phyloP scores from a whole-genome alignment of 2,888 invertebrate genomes.

The Stegana nigrithorax region DNA sequence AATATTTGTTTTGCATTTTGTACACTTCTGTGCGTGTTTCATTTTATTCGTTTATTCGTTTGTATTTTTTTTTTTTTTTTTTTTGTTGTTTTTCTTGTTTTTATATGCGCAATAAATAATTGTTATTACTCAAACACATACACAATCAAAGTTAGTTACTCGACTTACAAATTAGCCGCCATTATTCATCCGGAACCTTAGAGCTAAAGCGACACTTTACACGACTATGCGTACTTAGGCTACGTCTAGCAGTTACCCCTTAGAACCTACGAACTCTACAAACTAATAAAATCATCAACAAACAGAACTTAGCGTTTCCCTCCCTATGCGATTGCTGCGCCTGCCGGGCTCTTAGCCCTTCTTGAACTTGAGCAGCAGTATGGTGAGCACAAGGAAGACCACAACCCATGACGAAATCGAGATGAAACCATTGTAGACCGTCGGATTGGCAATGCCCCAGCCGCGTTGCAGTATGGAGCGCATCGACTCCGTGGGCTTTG shows the following conservation, averaged over 20 bases:
- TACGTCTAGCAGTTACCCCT: constrained; percentile 40
- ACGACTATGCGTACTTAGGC: background rate
- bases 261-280: constrained; percentile 37
- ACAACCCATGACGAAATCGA: constrained; percentile 84
- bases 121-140: background rate
- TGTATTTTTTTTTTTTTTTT: background rate
- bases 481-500: constrained; percentile 88
- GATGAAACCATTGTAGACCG: constrained; percentile 85
- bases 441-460: constrained; percentile 78
- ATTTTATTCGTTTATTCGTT: background rate
- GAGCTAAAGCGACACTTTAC: constrained; percentile 20
- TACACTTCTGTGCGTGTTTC: background rate
- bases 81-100: background rate
- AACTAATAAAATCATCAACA: constrained; percentile 51
- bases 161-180: constrained; percentile 9
- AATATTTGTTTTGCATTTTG: background rate
- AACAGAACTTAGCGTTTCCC: too few relatives aligned
- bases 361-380: constrained; percentile 83
- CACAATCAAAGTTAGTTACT: too few relatives aligned
- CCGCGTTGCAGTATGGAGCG: constrained; percentile 87
- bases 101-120: constrained; percentile 7
- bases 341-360: constrained; percentile 74
- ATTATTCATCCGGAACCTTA: constrained; percentile 46
- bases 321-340: background rate
- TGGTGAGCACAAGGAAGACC: constrained; percentile 79